Evolutionary conservation across 1,140 invertebrate genomes (phyloP), one percentile per base, ranked within the genome.

Genomic region (Watersipora subatra): DNA sequence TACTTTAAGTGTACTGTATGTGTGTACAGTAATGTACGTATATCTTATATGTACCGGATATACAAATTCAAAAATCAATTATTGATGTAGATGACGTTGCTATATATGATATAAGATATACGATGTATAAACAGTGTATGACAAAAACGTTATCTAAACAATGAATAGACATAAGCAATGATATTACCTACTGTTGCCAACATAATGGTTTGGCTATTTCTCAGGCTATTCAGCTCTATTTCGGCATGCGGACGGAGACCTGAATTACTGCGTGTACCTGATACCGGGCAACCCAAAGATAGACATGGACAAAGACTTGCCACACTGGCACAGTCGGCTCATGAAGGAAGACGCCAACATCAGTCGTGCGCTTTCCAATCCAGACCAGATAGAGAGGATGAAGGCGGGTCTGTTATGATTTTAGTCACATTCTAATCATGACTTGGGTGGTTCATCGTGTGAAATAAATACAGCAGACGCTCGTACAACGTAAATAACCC

Each of bases 351-450:
- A 75, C 64, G 70, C 68, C 22, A 70, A 71, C 56, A 72, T 75
- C 61, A 71, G 67, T 55, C 64, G 69, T 57, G 71, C 74, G 1
- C n/a, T 46, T 46, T 65, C 74, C 2, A 73, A 73, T 0, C 34
- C 61, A 57, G 66, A 73, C 24, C 7, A 59, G 58, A 75, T 75
- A 56, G 74, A 75, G 66, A 68, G 72, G 57, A 75, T 75, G 73
- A 75, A 73, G 67, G 72, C 74, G 57, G 74, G 74, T 74, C n/a
- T 26, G 69, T n/a, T n/a, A n/a, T n/a, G n/a, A n/a, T n/a, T n/a
- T n/a, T n/a, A n/a, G n/a, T n/a, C n/a, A 67, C 3, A 34, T 25
- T n/a, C 30, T 55, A n/a, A 46, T 19, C 22, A 28, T 26, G n/a
- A 63, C 22, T 34, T 17, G 3, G n/a, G 56, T 30, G 28, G 57